These are phyloP conservation scores for Neodiprion lecontei DNA, from an alignment of 1,140 invertebrate species.

Conservation along the genomic window DNA sequence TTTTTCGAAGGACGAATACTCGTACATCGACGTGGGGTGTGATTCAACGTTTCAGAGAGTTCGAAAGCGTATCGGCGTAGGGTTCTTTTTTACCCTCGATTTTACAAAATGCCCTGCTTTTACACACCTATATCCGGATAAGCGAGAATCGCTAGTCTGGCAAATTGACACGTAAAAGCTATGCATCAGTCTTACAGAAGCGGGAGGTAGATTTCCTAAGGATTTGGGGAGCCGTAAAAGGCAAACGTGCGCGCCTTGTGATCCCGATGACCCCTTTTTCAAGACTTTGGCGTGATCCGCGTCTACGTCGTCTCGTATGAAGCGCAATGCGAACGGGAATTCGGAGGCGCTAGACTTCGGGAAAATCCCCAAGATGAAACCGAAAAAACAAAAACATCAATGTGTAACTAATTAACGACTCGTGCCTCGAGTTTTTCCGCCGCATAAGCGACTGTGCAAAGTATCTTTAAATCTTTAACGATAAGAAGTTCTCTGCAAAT, in stretches of 20 bases:
- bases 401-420: neutral
- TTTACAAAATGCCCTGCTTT: too few species aligned
- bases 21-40: neutral
- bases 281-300: neutral
- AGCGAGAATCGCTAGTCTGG: neutral
- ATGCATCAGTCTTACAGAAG: neutral
- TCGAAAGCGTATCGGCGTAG: neutral
- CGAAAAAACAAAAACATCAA: neutral
- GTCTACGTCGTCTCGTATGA: neutral
- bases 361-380: neutral
- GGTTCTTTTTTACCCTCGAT: too few species aligned
- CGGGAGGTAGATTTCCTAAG: neutral
- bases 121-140: too few species aligned
- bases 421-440: too few species aligned
- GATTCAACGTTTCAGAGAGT: neutral
- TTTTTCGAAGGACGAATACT: constrained; percentile 9
- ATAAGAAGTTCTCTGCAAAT: too few species aligned
- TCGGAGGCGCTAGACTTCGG: neutral
- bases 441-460: too few species aligned
- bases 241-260: constrained; percentile 1
- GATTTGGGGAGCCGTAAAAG: neutral
- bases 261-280: neutral
- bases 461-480: too few species aligned
- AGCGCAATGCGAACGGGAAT: neutral
- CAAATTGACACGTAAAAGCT: constrained; percentile 2